phyloP scores from a whole-genome alignment of 2,888 invertebrate species.

The Dexiosoma caninum region DNA sequence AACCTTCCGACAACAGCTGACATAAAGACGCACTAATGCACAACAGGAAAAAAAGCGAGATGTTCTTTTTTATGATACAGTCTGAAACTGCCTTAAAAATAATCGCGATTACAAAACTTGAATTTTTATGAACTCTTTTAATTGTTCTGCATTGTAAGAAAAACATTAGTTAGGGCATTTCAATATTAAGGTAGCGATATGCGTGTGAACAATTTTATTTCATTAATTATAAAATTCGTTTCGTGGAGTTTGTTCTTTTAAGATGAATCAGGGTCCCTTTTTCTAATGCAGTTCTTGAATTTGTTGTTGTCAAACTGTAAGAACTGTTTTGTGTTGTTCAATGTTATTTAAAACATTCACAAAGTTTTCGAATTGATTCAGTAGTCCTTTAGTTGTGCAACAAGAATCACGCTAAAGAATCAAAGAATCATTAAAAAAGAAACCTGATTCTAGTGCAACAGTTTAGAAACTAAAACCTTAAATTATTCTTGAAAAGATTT shows the following conservation, averaged over 20 bases:
- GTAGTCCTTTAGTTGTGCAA: slow-evolving; percentile 48
- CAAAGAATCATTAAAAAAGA: slow-evolving; percentile 6
- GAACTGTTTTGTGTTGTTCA: background rate
- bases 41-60: no score
- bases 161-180: no score
- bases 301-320: background rate
- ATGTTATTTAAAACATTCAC: slow-evolving; percentile 8
- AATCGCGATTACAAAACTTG: no score
- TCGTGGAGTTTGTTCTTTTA: slow-evolving; percentile 8
- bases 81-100: no score
- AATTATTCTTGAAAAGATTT: no score
- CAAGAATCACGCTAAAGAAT: background rate
- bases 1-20: no score
- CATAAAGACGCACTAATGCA: no score
- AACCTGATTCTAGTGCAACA: background rate
- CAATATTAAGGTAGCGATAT: no score
- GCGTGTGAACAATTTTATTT: slow-evolving; percentile 28
- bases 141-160: no score
- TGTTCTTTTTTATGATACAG: no score
- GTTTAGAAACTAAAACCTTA: background rate
- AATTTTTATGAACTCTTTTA: no score
- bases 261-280: background rate
- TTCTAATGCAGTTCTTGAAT: slow-evolving; percentile 26
- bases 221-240: slow-evolving; percentile 36
- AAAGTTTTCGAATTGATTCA: slow-evolving; percentile 33